Percentiles rank a stretch among this genome's conserved stretches.
Evolutionary conservation across 2,113 vertebrate genomes (phyloP).

Genomic region (Globicephala melas): DNA sequence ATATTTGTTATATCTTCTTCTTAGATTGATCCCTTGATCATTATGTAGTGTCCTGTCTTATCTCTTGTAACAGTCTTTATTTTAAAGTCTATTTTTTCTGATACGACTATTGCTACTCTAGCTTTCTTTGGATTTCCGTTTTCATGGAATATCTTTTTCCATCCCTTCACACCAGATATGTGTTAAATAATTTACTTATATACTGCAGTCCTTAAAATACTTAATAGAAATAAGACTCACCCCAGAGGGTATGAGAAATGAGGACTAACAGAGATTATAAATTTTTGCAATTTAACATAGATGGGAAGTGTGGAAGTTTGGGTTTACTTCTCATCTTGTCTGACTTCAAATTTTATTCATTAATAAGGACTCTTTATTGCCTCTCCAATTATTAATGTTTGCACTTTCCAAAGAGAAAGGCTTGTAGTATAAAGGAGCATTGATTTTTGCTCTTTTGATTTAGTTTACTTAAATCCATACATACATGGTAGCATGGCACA

Average conservation of each 20-base stretch:
- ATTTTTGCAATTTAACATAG: not conserved
- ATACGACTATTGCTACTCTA: too few relatives aligned
- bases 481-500: not conserved
- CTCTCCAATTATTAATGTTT: not conserved
- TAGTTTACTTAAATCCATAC: not conserved
- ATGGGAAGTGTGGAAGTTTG: not conserved
- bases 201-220: not conserved
- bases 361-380: not conserved
- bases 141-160: too few relatives aligned
- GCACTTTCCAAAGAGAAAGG: not conserved
- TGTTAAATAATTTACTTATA: not conserved
- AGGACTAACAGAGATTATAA: not conserved
- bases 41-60: too few relatives aligned
- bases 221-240: not conserved
- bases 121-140: too few relatives aligned
- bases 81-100: too few relatives aligned
- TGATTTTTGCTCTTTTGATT: not conserved
- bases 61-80: too few relatives aligned
- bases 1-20: too few relatives aligned
- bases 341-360: not conserved
- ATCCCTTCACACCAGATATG: too few relatives aligned
- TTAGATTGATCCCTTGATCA: too few relatives aligned
- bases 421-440: not conserved
- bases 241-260: not conserved
- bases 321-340: not conserved